Conservation (phyloP, 2,888 invertebrate genomes). For the Ganaspis brasiliensis region DNA sequence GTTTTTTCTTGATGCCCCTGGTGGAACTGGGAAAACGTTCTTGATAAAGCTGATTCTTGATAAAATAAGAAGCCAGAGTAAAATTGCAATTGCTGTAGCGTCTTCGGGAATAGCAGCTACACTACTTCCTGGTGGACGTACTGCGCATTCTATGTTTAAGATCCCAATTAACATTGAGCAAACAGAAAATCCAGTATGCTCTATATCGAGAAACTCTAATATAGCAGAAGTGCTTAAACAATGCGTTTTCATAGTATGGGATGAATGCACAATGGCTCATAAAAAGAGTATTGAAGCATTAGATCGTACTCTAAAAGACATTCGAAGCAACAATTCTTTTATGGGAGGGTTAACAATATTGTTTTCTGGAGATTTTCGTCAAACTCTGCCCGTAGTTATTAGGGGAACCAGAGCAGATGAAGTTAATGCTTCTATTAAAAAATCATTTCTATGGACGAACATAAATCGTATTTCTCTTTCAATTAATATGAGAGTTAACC, state of each 20-base stretch:
- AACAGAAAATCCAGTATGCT: slow-evolving; percentile 73
- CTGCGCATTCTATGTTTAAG: too few species aligned
- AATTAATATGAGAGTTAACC: slow-evolving; percentile 53
- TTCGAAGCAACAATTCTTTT: slow-evolving; percentile 52
- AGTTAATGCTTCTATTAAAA: slow-evolving; percentile 64
- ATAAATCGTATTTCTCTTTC: slow-evolving; percentile 40
- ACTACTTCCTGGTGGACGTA: too few species aligned
- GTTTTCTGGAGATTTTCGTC: slow-evolving; percentile 68
- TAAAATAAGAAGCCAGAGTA: slow-evolving; percentile 64
- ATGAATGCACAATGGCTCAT: slow-evolving; percentile 78
- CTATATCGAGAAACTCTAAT: slow-evolving; percentile 65
- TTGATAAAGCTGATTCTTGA: slow-evolving; percentile 75
- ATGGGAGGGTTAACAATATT: slow-evolving; percentile 63
- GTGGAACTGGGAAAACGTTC: slow-evolving; percentile 79
- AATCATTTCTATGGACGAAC: not conserved
- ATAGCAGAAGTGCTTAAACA: slow-evolving; percentile 69
- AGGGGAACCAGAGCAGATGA: slow-evolving; percentile 58
- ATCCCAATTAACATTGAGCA: too few species aligned
- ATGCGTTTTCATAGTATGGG: slow-evolving; percentile 66
- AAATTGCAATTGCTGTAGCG: slow-evolving; percentile 75
- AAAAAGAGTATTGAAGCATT: slow-evolving; percentile 73
- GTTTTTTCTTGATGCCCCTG: slow-evolving; percentile 65
- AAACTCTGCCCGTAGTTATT: slow-evolving; percentile 65
- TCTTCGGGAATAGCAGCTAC: too few species aligned
- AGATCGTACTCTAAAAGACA: slow-evolving; percentile 66